Base-by-base conservation (phyloP, 2,888 invertebrate species). In the Hoplodrina blanda region DNA sequence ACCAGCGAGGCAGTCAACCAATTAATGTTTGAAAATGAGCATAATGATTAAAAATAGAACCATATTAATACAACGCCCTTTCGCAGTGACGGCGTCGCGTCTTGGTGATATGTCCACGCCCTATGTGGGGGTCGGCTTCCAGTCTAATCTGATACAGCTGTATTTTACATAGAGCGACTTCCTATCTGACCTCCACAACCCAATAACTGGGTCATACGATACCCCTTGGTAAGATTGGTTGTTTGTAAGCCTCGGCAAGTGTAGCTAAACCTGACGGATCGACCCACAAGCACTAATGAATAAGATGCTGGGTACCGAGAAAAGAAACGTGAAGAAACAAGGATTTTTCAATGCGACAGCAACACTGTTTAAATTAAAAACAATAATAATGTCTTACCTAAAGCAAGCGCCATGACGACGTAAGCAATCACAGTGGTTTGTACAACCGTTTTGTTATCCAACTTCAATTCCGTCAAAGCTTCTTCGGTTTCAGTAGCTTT, bases 401-500 rank as follows among this genome's bases (percentile, higher is more conserved):
- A 69, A 56, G 87, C 89, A 13, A 89, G 41, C 19, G 70, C 15
- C 78, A 90, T 77, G 4, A 87, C 46, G 0, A 78, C 44, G 50
- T 87, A 85, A 20, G 88, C 80, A 11, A 85, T 63, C 4, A 68
- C 7, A 19, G 67, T 82, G 30, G 83, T 83, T 76, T 84, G 87
- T 46, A 46, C 55, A 17, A 78, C 25, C 3, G 73, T 75, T 25
- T 73, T 62, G 17, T 73, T 82, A 7, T 75, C 59, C 2, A 76
- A 74, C 33, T 83, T 79, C 50, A 92, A 71, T 46, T 74, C 79
- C 4, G 66, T 75, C 17, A 91, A 71, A 7, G 62, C 74, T 5
- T 62, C 62, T 73, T 92, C 93, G 4, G 88, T 87, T 37, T 86
- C 75, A 1, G 74, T 65, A 0, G 89, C 87, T 49, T 72, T 84